Evolutionary conservation across 1,140 invertebrate species (phyloP).

Genomic region (Coptotermes formosanus): DNA sequence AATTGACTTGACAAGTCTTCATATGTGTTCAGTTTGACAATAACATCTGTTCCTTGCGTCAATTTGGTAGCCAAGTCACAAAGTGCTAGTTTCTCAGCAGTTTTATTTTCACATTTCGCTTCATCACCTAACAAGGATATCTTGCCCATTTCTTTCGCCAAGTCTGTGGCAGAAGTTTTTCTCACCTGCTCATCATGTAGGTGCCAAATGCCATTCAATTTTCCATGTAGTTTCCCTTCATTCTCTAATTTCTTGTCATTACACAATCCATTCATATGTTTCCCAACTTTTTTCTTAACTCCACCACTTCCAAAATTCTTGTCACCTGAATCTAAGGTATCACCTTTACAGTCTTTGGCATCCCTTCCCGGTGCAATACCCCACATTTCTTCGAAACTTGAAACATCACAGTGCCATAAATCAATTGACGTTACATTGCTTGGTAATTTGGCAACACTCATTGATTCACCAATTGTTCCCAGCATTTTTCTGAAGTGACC

Average conservation of each 20-base stretch:
- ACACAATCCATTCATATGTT: not conserved
- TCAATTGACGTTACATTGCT: slow-evolving; percentile 41
- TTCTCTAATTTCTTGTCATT: not conserved
- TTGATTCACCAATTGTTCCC: slow-evolving; percentile 48
- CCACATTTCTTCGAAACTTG: slow-evolving; percentile 43
- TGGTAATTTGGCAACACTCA: slow-evolving; percentile 53
- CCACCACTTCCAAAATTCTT: not conserved
- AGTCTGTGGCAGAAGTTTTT: not conserved
- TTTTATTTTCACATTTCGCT: not conserved
- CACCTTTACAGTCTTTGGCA: not conserved
- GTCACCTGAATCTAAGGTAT: not conserved
- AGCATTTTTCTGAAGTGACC: slow-evolving; percentile 58
- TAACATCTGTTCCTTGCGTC: not conserved
- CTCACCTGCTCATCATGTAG: not conserved
- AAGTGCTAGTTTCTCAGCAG: not conserved
- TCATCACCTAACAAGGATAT: not conserved
- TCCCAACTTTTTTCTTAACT: not conserved
- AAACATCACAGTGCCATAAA: slow-evolving; percentile 45
- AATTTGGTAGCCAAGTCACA: not conserved
- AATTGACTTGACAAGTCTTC: not conserved
- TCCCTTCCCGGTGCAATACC: slow-evolving; percentile 23
- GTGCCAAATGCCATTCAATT: not conserved
- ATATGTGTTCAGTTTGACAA: not conserved
- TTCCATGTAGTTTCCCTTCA: not conserved
- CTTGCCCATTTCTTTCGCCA: not conserved